phyloP scores from a whole-genome alignment of 2,113 vertebrate genomes.

The Xyliphius kryptos region DNA sequence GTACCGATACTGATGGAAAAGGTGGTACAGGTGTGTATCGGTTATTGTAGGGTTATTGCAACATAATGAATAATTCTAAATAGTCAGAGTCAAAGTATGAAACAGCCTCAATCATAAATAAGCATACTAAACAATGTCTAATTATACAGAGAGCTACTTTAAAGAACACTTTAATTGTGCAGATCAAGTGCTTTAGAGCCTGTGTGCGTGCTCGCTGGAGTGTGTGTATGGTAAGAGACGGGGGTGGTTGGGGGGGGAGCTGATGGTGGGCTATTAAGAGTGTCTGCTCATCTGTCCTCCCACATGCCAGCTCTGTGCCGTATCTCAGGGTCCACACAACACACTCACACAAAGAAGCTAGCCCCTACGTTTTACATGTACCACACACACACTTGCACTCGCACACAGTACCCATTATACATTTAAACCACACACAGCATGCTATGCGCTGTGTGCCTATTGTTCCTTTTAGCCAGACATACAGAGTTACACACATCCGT shows the following conservation, averaged over 20 bases:
- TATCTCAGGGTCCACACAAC: slow-evolving; percentile 30
- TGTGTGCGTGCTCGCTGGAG: slow-evolving; percentile 40
- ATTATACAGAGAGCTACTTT: background rate
- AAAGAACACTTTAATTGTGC: slow-evolving; percentile 41
- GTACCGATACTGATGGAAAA: no score
- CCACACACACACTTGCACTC: slow-evolving; percentile 4
- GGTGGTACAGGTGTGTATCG: no score
- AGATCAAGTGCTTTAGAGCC: slow-evolving; percentile 22
- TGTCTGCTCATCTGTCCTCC: slow-evolving; percentile 35
- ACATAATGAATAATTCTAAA: no score
- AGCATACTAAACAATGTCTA: no score
- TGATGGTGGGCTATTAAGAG: slow-evolving; percentile 42
- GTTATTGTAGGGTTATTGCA: no score
- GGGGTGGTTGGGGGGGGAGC: slow-evolving; percentile 34
- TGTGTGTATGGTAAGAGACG: slow-evolving; percentile 33
- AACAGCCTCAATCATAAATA: no score
- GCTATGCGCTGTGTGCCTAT: no score
- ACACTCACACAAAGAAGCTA: slow-evolving; percentile 13
- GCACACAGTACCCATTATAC: no score
- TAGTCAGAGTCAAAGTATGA: no score
- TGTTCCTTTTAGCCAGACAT: no score
- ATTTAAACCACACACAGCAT: no score
- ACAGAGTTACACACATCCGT: no score
- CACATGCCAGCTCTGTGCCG: slow-evolving; percentile 31
- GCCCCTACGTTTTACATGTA: slow-evolving; percentile 11